phyloP scores from a whole-genome alignment of 2,113 vertebrate species.

The Catharus minimus region DNA sequence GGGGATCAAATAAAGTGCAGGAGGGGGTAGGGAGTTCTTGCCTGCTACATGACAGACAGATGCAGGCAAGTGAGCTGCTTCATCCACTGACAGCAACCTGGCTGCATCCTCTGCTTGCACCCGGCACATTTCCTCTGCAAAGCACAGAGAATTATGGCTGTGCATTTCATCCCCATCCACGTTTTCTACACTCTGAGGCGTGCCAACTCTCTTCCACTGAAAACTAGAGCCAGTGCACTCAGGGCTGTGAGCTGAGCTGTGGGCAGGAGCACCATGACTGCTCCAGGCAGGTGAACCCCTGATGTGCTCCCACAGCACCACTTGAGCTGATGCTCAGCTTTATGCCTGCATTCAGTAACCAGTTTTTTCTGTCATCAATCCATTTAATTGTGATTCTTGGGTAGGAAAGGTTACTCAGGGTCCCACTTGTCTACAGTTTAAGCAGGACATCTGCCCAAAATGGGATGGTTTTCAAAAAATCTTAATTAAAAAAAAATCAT shows the following conservation, averaged over 20 bases:
- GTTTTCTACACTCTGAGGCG: background rate
- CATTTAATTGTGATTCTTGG: background rate
- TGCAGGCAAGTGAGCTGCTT: background rate
- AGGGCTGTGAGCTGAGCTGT: background rate
- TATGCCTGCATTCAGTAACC: background rate
- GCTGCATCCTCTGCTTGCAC: background rate
- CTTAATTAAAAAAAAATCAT: background rate
- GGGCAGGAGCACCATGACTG: background rate
- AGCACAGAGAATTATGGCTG: rapidly evolving
- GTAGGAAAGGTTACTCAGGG: background rate
- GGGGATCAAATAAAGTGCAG: background rate
- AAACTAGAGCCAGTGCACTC: rapidly evolving
- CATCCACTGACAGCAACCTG: constrained; percentile 17
- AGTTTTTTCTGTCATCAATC: background rate
- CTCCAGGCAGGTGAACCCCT: background rate
- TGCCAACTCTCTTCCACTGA: background rate
- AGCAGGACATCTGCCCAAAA: background rate
- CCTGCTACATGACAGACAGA: background rate
- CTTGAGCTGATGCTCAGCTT: rapidly evolving
- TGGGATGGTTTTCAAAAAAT: background rate
- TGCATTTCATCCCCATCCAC: rapidly evolving
- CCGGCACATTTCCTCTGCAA: rapidly evolving
- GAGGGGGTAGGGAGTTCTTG: background rate
- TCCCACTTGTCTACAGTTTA: rapidly evolving
- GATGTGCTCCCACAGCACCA: background rate